Base-by-base conservation (phyloP, 2,113 vertebrate genomes). In the Pyrgilauda ruficollis region DNA sequence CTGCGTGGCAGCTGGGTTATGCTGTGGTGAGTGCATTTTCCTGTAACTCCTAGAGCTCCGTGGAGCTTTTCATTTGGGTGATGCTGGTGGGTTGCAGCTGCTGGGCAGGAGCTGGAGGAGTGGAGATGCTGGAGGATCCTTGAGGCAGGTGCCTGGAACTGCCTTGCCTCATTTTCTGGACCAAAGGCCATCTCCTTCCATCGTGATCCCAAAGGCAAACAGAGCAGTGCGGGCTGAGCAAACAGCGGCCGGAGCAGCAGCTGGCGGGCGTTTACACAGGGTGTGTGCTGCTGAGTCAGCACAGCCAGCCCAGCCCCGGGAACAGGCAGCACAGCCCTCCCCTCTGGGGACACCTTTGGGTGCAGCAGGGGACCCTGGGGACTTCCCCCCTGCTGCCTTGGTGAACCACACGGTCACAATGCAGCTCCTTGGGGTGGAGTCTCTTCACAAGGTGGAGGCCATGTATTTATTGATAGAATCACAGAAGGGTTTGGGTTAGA, bases 131-230 rank as follows among this genome's bases (percentile, higher is more conserved):
- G 62, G 27, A 87, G 46, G 62, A 66, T 62, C 87, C 76, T 43
- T 49, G 73, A 68, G 44, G 44, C 55, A 77, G 83, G 63, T 85
- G 82, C 14, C 27, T 72, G 80, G 56, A 46, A 53, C 64, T 58
- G 49, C 50, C 21, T 90, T 69, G 67, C 50, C 75, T 44, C 79
- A 11, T 56, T 89, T 92, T 52, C 73, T 1, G 5, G 41, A 84
- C 7, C 3, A 86, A 63, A 94, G 70, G 64, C 88, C 94, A 95
- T 94, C 56, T 92, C 83, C 84, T 68, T 90, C 73, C 66, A 59
- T 76, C 73, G 84, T 95, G 96, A 96, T 94, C 78, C 84, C 3
- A 12, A 96, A 94, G 88, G 84, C 90, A 96, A 96, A 96, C 92
- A 95, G 79, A 95, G 86, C 13, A 0, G 7, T 2, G 4, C 1